Evolutionary conservation across 2,888 invertebrate species (phyloP).

Genomic region (Mythimna pallens): DNA sequence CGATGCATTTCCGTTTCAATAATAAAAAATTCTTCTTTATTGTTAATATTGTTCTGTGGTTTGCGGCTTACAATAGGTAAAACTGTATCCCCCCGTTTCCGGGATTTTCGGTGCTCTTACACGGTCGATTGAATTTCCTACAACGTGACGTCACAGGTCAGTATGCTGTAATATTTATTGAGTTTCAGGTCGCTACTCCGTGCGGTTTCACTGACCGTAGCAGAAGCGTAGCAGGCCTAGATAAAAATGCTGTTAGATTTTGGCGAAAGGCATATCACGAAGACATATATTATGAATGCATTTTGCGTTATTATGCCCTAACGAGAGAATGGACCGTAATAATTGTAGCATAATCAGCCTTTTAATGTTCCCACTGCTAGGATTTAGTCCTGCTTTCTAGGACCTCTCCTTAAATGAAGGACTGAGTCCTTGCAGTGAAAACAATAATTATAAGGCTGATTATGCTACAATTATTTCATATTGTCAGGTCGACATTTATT

Average conservation of each 20-base stretch:
- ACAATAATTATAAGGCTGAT: too few relatives aligned
- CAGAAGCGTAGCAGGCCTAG: not conserved
- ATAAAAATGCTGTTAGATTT: slow-evolving; percentile 9
- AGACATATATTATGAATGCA: too few relatives aligned
- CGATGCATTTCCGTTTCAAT: slow-evolving; percentile 1
- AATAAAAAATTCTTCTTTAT: not conserved
- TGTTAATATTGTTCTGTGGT: slow-evolving; percentile 17
- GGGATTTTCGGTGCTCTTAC: not conserved
- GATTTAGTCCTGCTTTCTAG: too few relatives aligned
- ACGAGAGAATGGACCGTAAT: too few relatives aligned
- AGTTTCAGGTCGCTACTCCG: not conserved
- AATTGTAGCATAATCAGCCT: too few relatives aligned
- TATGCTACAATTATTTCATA: too few relatives aligned
- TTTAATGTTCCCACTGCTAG: too few relatives aligned
- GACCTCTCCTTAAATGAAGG: too few relatives aligned
- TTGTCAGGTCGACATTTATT: too few relatives aligned
- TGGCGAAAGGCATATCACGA: not conserved
- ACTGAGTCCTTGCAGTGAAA: too few relatives aligned
- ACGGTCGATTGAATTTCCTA: slow-evolving; percentile 5
- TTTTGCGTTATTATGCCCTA: too few relatives aligned
- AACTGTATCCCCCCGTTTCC: not conserved
- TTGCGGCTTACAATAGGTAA: slow-evolving; percentile 12
- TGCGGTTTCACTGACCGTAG: slow-evolving; percentile 8
- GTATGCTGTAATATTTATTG: slow-evolving; percentile 16
- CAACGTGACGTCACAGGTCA: slow-evolving; percentile 1